Base-by-base conservation (phyloP, 2,797 vertebrate genomes). In the Odontamblyopus rebecca region DNA sequence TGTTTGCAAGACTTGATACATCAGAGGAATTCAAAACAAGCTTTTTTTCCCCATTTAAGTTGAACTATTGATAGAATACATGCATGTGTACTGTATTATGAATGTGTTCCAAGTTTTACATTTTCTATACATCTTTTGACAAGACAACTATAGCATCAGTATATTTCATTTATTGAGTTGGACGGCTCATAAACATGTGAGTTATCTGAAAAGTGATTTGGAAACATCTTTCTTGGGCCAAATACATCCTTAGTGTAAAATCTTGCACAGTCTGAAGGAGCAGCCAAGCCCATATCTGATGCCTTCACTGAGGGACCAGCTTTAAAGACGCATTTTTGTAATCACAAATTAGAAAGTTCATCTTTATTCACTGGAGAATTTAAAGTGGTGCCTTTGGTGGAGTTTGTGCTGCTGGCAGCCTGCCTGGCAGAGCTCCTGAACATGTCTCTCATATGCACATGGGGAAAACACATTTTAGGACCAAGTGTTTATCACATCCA, bases 331-430 rank as follows among this genome's bases (percentile, higher is more conserved):
- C 60, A 78, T 80, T 53, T 66, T 78, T 77, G 78, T 85, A 83
- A 88, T 84, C 80, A 87, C 69, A 80, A 86, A 23, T 23, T 23
- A 23, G 77, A 85, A 86, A 82, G 73, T 82, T 91, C 80, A 85
- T 86, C 85, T 89, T 78, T 80, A 88, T 90, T 92, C 85, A 87
- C 88, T 90, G 32, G 79, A 83, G 88, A 90, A 92, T 89, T 81
- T 87, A 91, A 90, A 91, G 81, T 72, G 68, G 78, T 13, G 65
- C 78, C 81, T 85, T 79, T 67, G 69, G 70, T 83, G 85, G 71
- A 76, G 73, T 90, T 89, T 89, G 86, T 88, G 91, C 91, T 91
- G 89, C 91, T 92, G 85, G 78, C 82, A 84, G 89, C 92, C 86
- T 87, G 59, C n/a, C 82, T 91, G 91, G 90, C 89, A 84, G 7